Percentiles rank a stretch among this genome's conserved stretches.
phyloP scores from a whole-genome alignment of 2,113 vertebrate genomes.

The Lophochroa leadbeateri region DNA sequence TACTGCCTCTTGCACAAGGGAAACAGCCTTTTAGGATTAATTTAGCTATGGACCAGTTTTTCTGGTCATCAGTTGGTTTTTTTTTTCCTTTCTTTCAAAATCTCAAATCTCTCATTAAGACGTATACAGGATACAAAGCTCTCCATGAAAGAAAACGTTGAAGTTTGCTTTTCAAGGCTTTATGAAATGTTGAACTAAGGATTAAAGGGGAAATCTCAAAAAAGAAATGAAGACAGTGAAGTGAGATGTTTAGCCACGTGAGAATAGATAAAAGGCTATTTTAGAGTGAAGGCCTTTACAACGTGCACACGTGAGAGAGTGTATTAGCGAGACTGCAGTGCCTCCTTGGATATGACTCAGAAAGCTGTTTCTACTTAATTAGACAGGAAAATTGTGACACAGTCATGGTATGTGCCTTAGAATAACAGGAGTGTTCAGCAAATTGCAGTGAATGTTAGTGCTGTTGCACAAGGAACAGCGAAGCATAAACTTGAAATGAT shows the following conservation, averaged over 20 bases:
- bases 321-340: neutral
- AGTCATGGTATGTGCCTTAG: neutral
- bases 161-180: neutral
- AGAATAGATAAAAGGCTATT: neutral
- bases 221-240: neutral
- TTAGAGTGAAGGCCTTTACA: neutral
- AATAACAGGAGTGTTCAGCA: neutral
- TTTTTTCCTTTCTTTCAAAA: neutral
- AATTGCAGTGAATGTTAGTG: neutral
- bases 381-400: constrained; percentile 22
- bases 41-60: neutral
- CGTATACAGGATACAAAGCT: neutral
- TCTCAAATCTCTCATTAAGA: neutral
- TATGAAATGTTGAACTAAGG: neutral
- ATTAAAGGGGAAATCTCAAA: neutral
- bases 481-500: neutral
- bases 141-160: neutral
- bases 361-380: constrained; percentile 33
- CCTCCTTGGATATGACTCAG: neutral
- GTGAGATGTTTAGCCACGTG: neutral
- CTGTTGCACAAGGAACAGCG: neutral
- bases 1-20: neutral
- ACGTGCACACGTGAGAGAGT: neutral
- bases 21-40: neutral
- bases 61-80: neutral